Conservation (phyloP, 2,797 vertebrate species). For the Sphaeramia orbicularis region DNA sequence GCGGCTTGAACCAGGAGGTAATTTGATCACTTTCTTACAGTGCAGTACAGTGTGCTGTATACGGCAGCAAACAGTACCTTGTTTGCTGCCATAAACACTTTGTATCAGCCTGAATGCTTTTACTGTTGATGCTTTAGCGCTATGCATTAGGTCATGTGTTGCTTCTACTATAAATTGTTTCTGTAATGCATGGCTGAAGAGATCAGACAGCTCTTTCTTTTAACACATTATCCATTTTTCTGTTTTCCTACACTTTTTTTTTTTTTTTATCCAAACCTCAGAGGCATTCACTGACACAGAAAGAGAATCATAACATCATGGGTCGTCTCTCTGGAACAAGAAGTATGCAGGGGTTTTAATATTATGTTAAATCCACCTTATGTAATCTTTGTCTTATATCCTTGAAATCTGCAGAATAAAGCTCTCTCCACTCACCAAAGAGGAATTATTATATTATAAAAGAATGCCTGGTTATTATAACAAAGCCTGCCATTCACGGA, state of each 20-base stretch:
- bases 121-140: conserved; percentile 46
- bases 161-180: conserved; percentile 30
- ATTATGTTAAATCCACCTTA: conserved; percentile 60
- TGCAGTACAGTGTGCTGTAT: conserved; percentile 18
- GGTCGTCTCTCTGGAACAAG: conserved; percentile 27
- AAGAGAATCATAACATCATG: conserved; percentile 27
- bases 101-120: conserved; percentile 51
- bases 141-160: conserved; percentile 44
- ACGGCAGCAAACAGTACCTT: conserved; percentile 21
- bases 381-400: conserved; percentile 58
- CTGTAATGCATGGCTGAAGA: conserved; percentile 26
- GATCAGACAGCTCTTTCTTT: conserved; percentile 23
- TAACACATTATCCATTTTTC: conserved; percentile 35
- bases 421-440: background rate
- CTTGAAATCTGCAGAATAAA: conserved; percentile 52
- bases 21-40: conserved; percentile 63
- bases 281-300: conserved; percentile 24
- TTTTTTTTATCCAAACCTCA: conserved; percentile 11
- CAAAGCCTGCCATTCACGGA: conserved; percentile 29
- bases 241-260: conserved; percentile 30
- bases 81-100: conserved; percentile 60
- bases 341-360: conserved; percentile 41
- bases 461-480: conserved; percentile 33
- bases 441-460: conserved; percentile 37
- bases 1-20: conserved; percentile 43